A percentile compares a stretch with the other conserved stretches of the same genome.
phyloP scores from a whole-genome alignment of 2,888 invertebrate species.

The Andrena trimmerana region DNA sequence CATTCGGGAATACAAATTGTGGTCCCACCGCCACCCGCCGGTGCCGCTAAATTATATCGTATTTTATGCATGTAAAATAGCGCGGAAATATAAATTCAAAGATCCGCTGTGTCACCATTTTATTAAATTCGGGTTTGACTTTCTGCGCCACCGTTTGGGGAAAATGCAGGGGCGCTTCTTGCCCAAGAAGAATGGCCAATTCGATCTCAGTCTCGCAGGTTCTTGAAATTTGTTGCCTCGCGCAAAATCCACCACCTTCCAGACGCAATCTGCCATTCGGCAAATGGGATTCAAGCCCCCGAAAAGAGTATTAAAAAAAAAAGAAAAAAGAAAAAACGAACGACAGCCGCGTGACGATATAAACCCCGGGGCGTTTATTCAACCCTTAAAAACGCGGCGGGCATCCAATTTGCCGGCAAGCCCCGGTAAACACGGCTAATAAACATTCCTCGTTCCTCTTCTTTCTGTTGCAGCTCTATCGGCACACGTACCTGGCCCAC shows the following conservation, averaged over 20 bases:
- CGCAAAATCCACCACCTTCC: not conserved
- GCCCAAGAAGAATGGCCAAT: not conserved
- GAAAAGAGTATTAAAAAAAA: not conserved
- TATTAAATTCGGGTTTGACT: conserved; percentile 1
- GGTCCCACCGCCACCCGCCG: not conserved
- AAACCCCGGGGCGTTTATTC: conserved; percentile 38
- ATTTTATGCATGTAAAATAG: not conserved
- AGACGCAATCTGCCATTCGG: not conserved
- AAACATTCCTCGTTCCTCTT: conserved; percentile 42
- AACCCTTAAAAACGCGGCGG: conserved; percentile 34
- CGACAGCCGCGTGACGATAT: conserved; percentile 18
- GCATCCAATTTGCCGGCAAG: conserved; percentile 39
- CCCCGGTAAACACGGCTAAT: conserved; percentile 20
- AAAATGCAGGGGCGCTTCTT: not conserved
- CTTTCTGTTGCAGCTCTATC: conserved; percentile 88
- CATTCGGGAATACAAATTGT: conserved; percentile 11
- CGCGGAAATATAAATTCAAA: not conserved
- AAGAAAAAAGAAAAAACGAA: too few species aligned
- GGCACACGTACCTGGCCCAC: conserved; percentile 92
- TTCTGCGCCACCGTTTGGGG: not conserved
- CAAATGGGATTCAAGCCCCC: not conserved
- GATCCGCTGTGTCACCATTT: not conserved
- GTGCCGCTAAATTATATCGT: conserved; percentile 5
- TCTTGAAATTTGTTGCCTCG: not conserved
- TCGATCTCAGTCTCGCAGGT: not conserved